These are phyloP conservation scores for Hololepta plana DNA, from an alignment of 2,888 invertebrate species.

Conservation along the genomic window DNA sequence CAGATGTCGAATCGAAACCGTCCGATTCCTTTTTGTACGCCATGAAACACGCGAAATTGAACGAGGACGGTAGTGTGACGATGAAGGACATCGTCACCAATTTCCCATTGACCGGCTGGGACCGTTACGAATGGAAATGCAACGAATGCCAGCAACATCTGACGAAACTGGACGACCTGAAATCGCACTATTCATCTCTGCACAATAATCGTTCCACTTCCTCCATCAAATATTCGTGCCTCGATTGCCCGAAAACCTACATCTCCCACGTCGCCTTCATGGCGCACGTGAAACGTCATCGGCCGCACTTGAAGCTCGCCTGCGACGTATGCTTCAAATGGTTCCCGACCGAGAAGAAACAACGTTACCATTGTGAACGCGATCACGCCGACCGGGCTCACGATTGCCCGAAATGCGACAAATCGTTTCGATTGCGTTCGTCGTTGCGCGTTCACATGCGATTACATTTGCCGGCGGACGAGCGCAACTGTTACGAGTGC, in stretches of 20 bases:
- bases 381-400: slow-evolving; percentile 34
- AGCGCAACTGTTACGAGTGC: slow-evolving; percentile 32
- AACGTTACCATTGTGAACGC: slow-evolving; percentile 27
- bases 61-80: slow-evolving; percentile 22
- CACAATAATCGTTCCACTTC: slow-evolving; percentile 1
- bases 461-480: slow-evolving; percentile 34
- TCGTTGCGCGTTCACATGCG: slow-evolving; percentile 33
- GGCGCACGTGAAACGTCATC: slow-evolving; percentile 43
- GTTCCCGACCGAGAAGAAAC: slow-evolving; percentile 27
- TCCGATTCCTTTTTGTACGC: too few species aligned
- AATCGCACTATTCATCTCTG: slow-evolving; percentile 35
- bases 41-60: too few species aligned
- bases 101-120: slow-evolving; percentile 26
- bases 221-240: slow-evolving; percentile 39
- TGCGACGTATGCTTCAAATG: slow-evolving; percentile 36
- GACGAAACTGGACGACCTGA: slow-evolving; percentile 30
- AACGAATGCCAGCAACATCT: slow-evolving; percentile 31
- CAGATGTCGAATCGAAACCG: too few species aligned
- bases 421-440: slow-evolving; percentile 36
- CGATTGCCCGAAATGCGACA: slow-evolving; percentile 34
- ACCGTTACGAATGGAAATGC: slow-evolving; percentile 33
- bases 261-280: slow-evolving; percentile 43
- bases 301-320: slow-evolving; percentile 36
- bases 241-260: slow-evolving; percentile 44
- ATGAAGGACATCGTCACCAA: slow-evolving; percentile 16